These are phyloP conservation scores for Nemurella pictetii DNA, from an alignment of 2,888 invertebrate genomes.

Conservation along the genomic window DNA sequence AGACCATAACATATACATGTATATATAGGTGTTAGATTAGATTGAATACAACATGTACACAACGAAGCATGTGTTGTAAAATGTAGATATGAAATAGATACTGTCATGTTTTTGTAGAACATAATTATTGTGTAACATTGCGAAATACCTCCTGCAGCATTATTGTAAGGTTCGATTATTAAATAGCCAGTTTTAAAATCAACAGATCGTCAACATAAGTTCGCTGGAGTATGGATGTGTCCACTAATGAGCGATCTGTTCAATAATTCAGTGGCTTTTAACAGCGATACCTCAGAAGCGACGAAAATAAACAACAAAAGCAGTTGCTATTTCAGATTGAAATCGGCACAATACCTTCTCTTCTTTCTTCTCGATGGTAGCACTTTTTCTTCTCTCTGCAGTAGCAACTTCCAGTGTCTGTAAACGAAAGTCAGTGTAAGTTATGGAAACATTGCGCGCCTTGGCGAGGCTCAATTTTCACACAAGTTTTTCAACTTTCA, in stretches of 20 bases:
- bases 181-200: background rate
- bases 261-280: background rate
- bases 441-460: background rate
- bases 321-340: background rate
- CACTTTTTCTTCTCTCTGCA: background rate
- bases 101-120: background rate
- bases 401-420: constrained; percentile 19
- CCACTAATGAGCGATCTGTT: background rate
- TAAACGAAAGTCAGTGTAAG: background rate
- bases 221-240: background rate
- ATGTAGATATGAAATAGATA: background rate
- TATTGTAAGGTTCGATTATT: background rate
- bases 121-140: background rate
- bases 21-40: background rate
- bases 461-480: background rate
- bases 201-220: background rate
- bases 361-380: constrained; percentile 23
- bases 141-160: background rate
- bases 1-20: background rate
- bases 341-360: constrained; percentile 18
- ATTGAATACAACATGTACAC: background rate
- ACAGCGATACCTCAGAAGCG: background rate
- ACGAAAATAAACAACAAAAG: background rate
- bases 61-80: background rate
- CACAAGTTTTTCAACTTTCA: background rate